Evolutionary conservation across 2,113 vertebrate genomes (phyloP), one percentile per base, ranked within the genome.

Genomic region (Antigone vipio): DNA sequence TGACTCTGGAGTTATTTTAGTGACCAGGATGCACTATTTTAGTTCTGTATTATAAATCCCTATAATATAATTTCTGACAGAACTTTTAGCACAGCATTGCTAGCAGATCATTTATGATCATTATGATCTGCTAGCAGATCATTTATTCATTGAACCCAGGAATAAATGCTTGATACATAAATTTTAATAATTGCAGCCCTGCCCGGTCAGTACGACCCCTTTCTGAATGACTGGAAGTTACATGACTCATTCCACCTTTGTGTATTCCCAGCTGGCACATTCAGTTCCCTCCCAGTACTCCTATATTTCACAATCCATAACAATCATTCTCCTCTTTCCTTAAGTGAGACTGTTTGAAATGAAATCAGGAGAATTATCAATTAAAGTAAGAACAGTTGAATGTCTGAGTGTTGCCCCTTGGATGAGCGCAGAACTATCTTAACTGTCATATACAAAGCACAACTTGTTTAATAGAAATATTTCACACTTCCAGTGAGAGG

Each of bases 1-100:
- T 96, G 92, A 95, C 92, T 92, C 92, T 79, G 40, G 59, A 96
- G 91, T 87, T 97, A 97, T 96, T 97, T 97, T 94, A 92, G 85
- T 88, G 89, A 81, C 80, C 85, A 89, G 80, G 89, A 91, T 93
- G 71, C 38, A 26, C 91, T 95, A 88, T 92, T 97, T 96, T 85
- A 62, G 55, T 71, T 96, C 71, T 73, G 53, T 75, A 10, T 93
- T 95, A 93, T 95, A 95, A 95, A 97, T 97, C 76, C 24, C 47
- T 82, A 4, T 75, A 92, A 92, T 59, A 81, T 64, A 93, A 95
- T 79, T 93, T 91, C 92, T 96, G 95, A 97, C 90, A 93, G 69
- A 94, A 87, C 52, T 59, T 95, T 90, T 95, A 90, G 55, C 15
- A 15, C 74, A 95, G 62, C 85, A 62, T 78, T 92, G 7, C 83